Conservation (phyloP, 1,140 invertebrate genomes). For the Phymastichus coffea region DNA sequence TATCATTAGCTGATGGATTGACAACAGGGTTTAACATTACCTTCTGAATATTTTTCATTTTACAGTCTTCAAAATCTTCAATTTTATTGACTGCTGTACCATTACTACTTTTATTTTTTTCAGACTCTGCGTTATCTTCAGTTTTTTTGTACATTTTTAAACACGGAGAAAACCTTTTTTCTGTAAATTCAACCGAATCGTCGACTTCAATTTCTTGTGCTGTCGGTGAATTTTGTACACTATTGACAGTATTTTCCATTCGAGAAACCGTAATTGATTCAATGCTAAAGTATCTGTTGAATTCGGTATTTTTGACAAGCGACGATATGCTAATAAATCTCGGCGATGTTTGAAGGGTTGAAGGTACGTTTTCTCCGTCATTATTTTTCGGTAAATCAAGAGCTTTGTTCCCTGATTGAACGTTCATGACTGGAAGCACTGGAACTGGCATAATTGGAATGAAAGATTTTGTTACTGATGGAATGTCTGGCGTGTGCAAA, state of each 20-base stretch:
- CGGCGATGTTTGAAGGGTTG: neutral
- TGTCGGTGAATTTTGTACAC: neutral
- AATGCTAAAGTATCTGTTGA: constrained; percentile 1
- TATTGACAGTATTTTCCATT: constrained; percentile 10
- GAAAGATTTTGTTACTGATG: too few species aligned
- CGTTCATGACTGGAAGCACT: too few species aligned
- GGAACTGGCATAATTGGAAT: too few species aligned
- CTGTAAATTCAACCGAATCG: neutral
- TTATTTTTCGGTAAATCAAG: neutral
- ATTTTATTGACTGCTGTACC: too few species aligned
- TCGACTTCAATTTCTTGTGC: constrained; percentile 17
- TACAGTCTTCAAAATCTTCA: too few species aligned
- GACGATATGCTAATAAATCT: constrained; percentile 9
- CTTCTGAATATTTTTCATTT: too few species aligned
- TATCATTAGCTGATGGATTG: too few species aligned
- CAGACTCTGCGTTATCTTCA: neutral
- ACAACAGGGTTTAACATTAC: too few species aligned
- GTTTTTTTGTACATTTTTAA: constrained; percentile 11
- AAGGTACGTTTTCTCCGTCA: neutral
- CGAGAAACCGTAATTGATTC: constrained; percentile 20
- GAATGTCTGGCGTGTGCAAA: constrained; percentile 19
- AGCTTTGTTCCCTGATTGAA: too few species aligned
- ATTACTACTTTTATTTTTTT: too few species aligned
- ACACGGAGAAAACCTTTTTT: constrained; percentile 7
- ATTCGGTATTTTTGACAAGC: constrained; percentile 12